Conservation (phyloP, 2,113 vertebrate species). For the Entelurus aequoreus region DNA sequence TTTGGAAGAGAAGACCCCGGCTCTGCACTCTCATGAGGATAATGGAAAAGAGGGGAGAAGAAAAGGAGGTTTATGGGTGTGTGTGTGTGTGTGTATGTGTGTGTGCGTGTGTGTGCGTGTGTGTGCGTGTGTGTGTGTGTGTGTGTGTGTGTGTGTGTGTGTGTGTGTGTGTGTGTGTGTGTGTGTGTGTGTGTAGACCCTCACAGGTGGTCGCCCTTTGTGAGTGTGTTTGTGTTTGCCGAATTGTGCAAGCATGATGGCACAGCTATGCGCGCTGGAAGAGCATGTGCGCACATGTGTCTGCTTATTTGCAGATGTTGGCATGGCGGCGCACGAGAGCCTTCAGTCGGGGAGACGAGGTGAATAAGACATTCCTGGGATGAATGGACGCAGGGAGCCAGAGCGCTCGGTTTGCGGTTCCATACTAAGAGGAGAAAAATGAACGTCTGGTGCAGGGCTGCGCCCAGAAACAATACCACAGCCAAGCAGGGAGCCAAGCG, state of each 20-base stretch:
- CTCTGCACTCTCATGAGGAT: slow-evolving; percentile 58
- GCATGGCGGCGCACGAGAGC: slow-evolving; percentile 33
- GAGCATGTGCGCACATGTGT: slow-evolving; percentile 26
- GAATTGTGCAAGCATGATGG: slow-evolving; percentile 20
- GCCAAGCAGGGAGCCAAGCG: slow-evolving; percentile 31
- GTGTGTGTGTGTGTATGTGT: slow-evolving; percentile 24
- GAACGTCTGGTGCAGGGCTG: slow-evolving; percentile 62
- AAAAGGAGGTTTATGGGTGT: slow-evolving; percentile 58
- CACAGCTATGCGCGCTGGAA: slow-evolving; percentile 14
- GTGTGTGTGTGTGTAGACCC: slow-evolving; percentile 35
- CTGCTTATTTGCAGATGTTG: slow-evolving; percentile 49
- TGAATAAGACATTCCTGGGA: slow-evolving; percentile 66
- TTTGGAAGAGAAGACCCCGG: slow-evolving; percentile 67
- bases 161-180: slow-evolving; percentile 14
- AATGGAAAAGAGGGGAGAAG: slow-evolving; percentile 58
- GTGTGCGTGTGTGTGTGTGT: slow-evolving; percentile 20
- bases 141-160: background rate
- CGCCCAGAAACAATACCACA: slow-evolving; percentile 54
- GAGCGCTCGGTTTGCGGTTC: slow-evolving; percentile 65
- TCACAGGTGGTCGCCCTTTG: slow-evolving; percentile 46
- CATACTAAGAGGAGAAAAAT: slow-evolving; percentile 72
- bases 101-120: slow-evolving; percentile 29
- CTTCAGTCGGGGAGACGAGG: slow-evolving; percentile 43
- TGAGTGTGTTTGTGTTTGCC: slow-evolving; percentile 1
- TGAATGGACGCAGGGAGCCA: slow-evolving; percentile 48